phyloP scores from a whole-genome alignment of 2,797 vertebrate genomes.

The Pseudomugil gertrudae region DNA sequence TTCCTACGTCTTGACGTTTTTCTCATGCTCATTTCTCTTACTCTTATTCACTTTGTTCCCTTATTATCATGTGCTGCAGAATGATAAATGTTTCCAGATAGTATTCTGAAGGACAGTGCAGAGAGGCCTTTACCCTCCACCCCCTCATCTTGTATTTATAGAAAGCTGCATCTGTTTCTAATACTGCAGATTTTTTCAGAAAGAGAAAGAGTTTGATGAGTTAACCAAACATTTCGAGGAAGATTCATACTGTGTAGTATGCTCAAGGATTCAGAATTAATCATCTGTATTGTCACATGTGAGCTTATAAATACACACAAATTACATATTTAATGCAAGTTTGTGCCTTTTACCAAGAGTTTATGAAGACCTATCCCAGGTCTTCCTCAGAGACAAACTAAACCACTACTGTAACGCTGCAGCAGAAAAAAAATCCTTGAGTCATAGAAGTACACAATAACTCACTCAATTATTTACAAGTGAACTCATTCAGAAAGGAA shows the following conservation, averaged over 20 bases:
- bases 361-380: conserved; percentile 52
- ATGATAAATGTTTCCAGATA: conserved; percentile 80
- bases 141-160: conserved; percentile 60
- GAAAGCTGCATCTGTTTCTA: conserved; percentile 70
- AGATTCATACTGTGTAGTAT: conserved; percentile 16
- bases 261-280: conserved; percentile 36
- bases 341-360: conserved; percentile 13
- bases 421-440: conserved; percentile 58
- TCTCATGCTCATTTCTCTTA: conserved; percentile 24
- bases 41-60: conserved; percentile 23
- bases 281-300: conserved; percentile 21
- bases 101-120: conserved; percentile 62
- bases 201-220: conserved; percentile 48
- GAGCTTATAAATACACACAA: background rate
- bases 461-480: conserved; percentile 80
- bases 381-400: conserved; percentile 62
- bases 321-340: conserved; percentile 5
- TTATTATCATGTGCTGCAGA: conserved; percentile 56
- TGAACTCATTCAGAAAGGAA: conserved; percentile 81
- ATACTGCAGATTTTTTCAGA: conserved; percentile 54
- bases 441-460: conserved; percentile 74
- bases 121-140: conserved; percentile 61
- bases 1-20: conserved; percentile 14
- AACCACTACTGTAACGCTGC: conserved; percentile 58
- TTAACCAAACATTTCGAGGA: conserved; percentile 45